Evolutionary conservation across 2,113 vertebrate genomes (phyloP), one percentile per base, ranked within the genome.

Genomic region (Ameiurus melas): DNA sequence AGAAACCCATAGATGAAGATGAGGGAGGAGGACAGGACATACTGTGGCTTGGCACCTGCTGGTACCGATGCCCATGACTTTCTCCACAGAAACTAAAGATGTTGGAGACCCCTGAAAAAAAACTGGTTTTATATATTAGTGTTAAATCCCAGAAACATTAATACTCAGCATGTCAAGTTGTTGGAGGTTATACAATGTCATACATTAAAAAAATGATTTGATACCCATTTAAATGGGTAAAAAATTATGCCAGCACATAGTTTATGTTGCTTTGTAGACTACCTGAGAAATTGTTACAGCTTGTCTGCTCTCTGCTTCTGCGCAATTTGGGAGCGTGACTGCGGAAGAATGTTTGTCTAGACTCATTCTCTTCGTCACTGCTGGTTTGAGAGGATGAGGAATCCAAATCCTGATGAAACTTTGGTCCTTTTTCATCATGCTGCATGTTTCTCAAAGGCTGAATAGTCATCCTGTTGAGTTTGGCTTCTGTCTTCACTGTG

Each of bases 11-110:
- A 81, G 94, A 92, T 33, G 91, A 14, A 0, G 92, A 91, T 1
- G 87, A 93, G 17, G 92, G 47, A 2, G 93, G 79, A 8, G 91
- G 92, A 0, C 94, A 79, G 0, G 94, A 92, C 79, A 92, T 89
- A 3, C 94, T 93, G 91, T 93, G 94, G 33, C 92, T 93, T 3
- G 96, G 96, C 30, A 97, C 92, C 90, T 97, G 95, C 93, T 96
- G 96, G 92, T 96, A 96, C 89, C 93, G 95, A 43, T 90, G 94
- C 4, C 93, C 95, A 7, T 90, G 92, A 86, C 91, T 94, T 60
- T 96, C 96, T 1, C 95, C 95, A 96, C 96, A 97, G 86, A 97
- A 96, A 60, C 94, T 96, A 91, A 97, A 97, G 92, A 97, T 96
- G 92, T 96, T 96, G 88, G 97, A 96, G 60, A 96, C 94, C 10